Base-by-base conservation (phyloP, 2,797 vertebrate species). In the Arnoldichthys spilopterus region DNA sequence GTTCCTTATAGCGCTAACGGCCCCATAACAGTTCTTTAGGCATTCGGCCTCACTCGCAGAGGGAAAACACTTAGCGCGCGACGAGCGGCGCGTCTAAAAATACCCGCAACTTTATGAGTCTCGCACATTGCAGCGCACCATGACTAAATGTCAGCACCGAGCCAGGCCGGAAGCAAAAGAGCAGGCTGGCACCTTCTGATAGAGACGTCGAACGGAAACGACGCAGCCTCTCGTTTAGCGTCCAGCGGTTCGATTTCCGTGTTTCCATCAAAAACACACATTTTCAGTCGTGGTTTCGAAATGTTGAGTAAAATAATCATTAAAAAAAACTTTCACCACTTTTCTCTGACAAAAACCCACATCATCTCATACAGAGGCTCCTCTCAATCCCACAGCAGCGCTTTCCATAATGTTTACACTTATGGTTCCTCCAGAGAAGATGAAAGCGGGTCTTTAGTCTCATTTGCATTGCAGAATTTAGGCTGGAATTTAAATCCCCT, bases 11-110 rank as follows among this genome's bases (percentile, higher is more conserved):
- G 64, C 30, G 74, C 85, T 89, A 89, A 91, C 88, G 90, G 90
- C 90, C 83, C 67, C 18, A 37, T 56, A 69, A 47, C 68, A 81
- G 83, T 51, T 72, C 83, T 87, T 84, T 72, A 72, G 58, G 80
- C 87, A 88, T 82, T 86, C 86, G 83, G 86, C 87, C 79, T 76
- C 74, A 12, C 11, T 74, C 69, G 76, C 83, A 84, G 83, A 87
- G 86, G n/a, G 85, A 86, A 86, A 87, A 89, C 87, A 84, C 72
- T 87, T 72, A 81, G 62, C 88, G 82, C 76, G 83, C 86, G 88
- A 87, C 89, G 85, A 85, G 85, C 15, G 22, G 0, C 15, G 77
- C 58, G 30, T 70, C 89, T 80, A 81, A 88, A 91, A 90, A 91
- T 87, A 90, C 87, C 78, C 61, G 3, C 28, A 32, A 12, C n/a